A percentile compares a stretch with the other conserved stretches of the same genome.
Evolutionary conservation across 1,140 invertebrate genomes (phyloP).

Genomic region (Anagrus nilaparvatae): DNA sequence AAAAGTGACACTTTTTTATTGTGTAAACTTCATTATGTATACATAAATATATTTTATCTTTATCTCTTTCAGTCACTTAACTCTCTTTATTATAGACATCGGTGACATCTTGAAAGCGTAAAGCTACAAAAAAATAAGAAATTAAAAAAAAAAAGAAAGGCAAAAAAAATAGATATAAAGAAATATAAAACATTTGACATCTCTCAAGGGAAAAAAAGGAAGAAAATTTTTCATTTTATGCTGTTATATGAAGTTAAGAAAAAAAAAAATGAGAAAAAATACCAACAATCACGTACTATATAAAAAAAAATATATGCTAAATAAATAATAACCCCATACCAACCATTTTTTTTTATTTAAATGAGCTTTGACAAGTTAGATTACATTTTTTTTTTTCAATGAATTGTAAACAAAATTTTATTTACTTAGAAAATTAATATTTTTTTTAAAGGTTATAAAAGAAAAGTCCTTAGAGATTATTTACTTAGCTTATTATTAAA

Average conservation of each 20-base stretch:
- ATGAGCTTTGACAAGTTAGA: neutral
- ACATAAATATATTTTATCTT: conserved; percentile 5
- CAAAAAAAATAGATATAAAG: conserved; percentile 6
- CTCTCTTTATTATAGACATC: conserved; percentile 33
- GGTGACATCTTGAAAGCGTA: conserved; percentile 37
- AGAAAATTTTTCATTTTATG: no score
- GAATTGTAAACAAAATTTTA: no score
- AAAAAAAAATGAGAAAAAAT: neutral
- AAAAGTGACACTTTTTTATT: conserved; percentile 7
- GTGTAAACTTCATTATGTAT: neutral
- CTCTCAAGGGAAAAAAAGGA: conserved; percentile 1
- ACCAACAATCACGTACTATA: neutral
- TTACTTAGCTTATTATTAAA: no score
- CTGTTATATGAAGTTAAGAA: conserved; percentile 3
- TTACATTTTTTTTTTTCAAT: conserved; percentile 4
- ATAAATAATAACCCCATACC: conserved; percentile 8
- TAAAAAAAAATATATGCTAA: no score
- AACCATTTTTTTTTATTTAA: neutral
- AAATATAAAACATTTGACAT: neutral
- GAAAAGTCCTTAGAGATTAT: no score
- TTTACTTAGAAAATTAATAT: no score
- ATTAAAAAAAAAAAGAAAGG: conserved; percentile 24
- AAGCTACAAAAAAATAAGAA: no score
- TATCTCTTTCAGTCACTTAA: conserved; percentile 24
- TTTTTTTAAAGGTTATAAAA: no score